Base-by-base conservation (phyloP, 2,797 vertebrate species). In the Dallia pectoralis region DNA sequence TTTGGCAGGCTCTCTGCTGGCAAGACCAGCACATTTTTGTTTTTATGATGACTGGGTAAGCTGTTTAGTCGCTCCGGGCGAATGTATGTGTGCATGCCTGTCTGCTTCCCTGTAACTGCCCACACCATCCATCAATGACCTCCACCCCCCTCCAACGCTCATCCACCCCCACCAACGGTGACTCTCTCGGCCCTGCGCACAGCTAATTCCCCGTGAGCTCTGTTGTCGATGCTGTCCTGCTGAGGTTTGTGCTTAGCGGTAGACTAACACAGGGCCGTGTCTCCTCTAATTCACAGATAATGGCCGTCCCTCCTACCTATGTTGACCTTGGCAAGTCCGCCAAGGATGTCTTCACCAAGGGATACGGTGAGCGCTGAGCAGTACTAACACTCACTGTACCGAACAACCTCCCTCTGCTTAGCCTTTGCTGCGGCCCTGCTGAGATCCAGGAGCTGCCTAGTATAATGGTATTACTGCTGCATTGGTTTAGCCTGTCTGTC, bases 301-400 rank as follows among this genome's bases (percentile, higher is more conserved):
- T 99, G 97, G 95, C 95, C 63, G 93, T 96, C 87, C 97, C 97
- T 88, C 97, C 97, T 79, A 93, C 94, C 44, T 99, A 98, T 15
- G 84, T 89, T 68, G 97, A 99, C 87, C 92, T 99, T 84, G 97
- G 97, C 89, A 99, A 99, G 87, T 93, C 97, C 47, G 96, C 97
- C 91, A 94, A 93, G 89, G 97, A 99, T 81, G 92, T 99, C 85
- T 98, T 99, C 89, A 97, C 96, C 82, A 99, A 96, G 84, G 97
- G 97, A 89, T 99, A 97, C 4, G 97, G 97, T 99, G 89, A 96
- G 93, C 81, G 81, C 73, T 62, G 47, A 48, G 16, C 56, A 77
- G 16, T 48, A 67, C 1, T 59, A 19, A 27, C 1, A 61, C 40
- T 33, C 33, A 40, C 5, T 63, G 11, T 44, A 12, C 40, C 14